phyloP scores from a whole-genome alignment of 2,113 vertebrate species.

The Alaudala cheleensis region DNA sequence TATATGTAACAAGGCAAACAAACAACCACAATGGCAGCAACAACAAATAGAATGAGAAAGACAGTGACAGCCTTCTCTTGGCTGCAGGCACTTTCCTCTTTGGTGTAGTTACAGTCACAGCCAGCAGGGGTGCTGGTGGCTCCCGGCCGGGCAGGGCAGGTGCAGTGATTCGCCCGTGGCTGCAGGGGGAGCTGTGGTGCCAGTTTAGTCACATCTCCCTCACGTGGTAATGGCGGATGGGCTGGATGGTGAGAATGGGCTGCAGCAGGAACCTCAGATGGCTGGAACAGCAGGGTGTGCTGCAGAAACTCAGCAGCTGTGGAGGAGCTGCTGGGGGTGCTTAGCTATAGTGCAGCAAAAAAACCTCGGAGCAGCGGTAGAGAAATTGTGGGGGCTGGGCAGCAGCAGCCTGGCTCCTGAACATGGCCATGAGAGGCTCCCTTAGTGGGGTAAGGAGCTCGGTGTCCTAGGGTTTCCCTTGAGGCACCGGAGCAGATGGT shows the following conservation, averaged over 20 bases:
- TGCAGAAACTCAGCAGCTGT: neutral
- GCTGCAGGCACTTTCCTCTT: neutral
- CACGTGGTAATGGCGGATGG: fast-evolving
- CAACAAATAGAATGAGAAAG: neutral
- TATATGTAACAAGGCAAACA: neutral
- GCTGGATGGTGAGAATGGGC: neutral
- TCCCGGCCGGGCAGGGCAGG: neutral
- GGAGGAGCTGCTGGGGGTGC: too few species aligned
- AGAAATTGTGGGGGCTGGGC: fast-evolving
- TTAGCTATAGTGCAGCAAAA: neutral
- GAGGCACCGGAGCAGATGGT: fast-evolving
- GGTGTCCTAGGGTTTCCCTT: neutral
- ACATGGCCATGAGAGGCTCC: fast-evolving
- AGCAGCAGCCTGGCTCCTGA: fast-evolving
- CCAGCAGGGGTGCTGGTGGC: neutral
- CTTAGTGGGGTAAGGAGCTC: neutral
- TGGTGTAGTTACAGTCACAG: fast-evolving
- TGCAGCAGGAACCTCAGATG: fast-evolving
- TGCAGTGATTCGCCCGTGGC: fast-evolving
- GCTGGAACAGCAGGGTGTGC: neutral
- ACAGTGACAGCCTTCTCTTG: neutral
- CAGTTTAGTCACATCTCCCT: fast-evolving
- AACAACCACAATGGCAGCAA: neutral
- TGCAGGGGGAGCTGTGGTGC: neutral
- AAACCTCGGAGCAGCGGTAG: neutral